Evolutionary conservation across 2,113 vertebrate species (phyloP).

Genomic region (Sceloporus tristichus): DNA sequence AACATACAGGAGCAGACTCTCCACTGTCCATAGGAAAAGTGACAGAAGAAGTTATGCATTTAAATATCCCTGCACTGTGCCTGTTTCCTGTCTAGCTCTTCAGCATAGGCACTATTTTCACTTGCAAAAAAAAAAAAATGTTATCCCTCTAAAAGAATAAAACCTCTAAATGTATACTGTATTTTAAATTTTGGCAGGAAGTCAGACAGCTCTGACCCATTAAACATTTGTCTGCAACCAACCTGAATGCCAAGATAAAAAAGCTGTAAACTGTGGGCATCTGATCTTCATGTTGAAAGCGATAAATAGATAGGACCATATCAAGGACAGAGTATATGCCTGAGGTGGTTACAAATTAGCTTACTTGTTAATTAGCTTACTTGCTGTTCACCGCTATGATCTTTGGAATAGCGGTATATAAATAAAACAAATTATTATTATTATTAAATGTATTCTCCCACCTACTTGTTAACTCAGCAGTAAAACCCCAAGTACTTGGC

Average conservation of each 20-base stretch:
- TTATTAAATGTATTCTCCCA: neutral
- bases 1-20: neutral
- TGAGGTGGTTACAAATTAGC: neutral
- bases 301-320: neutral
- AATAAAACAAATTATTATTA: too few relatives aligned
- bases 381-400: too few relatives aligned
- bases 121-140: neutral
- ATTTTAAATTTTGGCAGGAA: neutral
- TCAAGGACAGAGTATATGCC: neutral
- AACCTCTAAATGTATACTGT: neutral
- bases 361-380: too few relatives aligned
- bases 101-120: neutral
- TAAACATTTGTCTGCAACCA: neutral
- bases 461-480: neutral
- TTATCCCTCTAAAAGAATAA: neutral
- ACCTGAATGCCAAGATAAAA: conserved; percentile 3
- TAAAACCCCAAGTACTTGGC: neutral
- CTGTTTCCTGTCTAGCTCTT: neutral
- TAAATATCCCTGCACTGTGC: neutral
- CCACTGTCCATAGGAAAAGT: neutral
- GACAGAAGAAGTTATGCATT: neutral
- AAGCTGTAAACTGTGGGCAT: neutral
- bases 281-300: neutral
- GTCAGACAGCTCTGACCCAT: neutral
- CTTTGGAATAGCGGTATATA: too few relatives aligned